These are phyloP conservation scores for Cheiracanthium punctorium DNA, from an alignment of 2,888 invertebrate species.

Conservation along the genomic window DNA sequence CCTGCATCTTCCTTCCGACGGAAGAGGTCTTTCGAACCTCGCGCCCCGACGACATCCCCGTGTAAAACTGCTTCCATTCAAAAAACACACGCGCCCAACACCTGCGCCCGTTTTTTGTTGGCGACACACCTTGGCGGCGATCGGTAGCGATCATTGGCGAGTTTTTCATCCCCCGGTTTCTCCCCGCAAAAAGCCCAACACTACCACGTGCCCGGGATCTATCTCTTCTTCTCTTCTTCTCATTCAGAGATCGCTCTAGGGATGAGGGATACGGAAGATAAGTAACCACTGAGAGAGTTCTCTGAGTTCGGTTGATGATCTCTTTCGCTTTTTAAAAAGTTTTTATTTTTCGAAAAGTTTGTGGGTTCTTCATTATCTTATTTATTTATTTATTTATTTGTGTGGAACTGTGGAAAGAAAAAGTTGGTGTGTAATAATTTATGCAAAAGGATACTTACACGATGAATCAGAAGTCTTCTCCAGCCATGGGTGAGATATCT, in stretches of 20 bases:
- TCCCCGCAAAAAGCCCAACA: constrained; percentile 5
- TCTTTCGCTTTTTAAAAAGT: no score
- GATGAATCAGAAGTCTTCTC: no score
- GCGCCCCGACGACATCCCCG: constrained; percentile 19
- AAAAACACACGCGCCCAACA: constrained; percentile 30
- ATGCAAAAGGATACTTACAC: no score
- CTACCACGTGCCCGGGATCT: constrained; percentile 1
- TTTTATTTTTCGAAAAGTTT: no score
- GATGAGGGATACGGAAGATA: background rate
- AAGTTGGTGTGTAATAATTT: no score
- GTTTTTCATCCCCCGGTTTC: background rate
- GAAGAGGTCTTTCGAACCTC: constrained; percentile 21
- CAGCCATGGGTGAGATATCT: no score
- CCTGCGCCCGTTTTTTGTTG: constrained; percentile 33
- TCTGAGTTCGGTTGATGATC: background rate
- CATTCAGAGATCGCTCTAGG: constrained; percentile 26
- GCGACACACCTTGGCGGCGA: constrained; percentile 36
- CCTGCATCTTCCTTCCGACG: background rate
- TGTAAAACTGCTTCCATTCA: background rate
- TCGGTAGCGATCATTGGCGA: constrained; percentile 18
- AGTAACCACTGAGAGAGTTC: background rate
- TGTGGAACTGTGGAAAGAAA: no score
- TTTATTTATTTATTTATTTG: no score
- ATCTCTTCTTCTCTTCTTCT: background rate
- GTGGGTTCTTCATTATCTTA: no score